Percentiles rank a stretch among this genome's conserved stretches.
These are phyloP conservation scores for Sylvia borin DNA, from an alignment of 2,797 vertebrate species.

Conservation along the genomic window DNA sequence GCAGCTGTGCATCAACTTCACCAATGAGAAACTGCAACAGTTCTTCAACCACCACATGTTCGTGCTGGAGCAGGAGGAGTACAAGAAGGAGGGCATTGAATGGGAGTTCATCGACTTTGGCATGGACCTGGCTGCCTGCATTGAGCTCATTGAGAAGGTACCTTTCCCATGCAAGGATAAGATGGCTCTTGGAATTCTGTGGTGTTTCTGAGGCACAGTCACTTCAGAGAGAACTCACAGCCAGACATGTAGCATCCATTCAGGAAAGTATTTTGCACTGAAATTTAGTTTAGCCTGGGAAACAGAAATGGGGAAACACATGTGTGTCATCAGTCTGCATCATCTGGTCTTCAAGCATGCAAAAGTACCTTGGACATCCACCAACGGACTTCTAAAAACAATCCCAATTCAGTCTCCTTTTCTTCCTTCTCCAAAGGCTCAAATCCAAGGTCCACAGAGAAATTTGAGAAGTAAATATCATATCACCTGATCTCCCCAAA, in stretches of 20 bases:
- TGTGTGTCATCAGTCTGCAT: background rate
- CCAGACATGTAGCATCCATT: background rate
- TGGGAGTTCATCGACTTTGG: constrained; percentile 82
- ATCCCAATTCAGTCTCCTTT: background rate
- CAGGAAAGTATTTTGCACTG: background rate
- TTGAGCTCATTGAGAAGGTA: constrained; percentile 85
- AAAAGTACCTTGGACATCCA: background rate
- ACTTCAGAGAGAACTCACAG: background rate
- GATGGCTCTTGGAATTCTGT: background rate
- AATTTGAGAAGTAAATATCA: background rate
- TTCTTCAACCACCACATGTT: constrained; percentile 88
- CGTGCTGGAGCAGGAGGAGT: constrained; percentile 80
- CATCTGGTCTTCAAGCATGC: background rate
- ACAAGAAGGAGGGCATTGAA: constrained; percentile 79
- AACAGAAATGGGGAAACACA: background rate
- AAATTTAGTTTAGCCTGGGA: background rate
- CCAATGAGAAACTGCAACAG: constrained; percentile 84
- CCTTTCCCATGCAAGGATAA: background rate
- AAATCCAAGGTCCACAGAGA: background rate
- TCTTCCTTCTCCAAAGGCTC: background rate
- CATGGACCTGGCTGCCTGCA: constrained; percentile 80
- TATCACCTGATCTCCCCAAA: background rate
- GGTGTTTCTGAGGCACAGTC: background rate
- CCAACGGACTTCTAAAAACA: background rate
- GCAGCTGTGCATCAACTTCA: constrained; percentile 84